Evolutionary conservation across 2,113 vertebrate species (phyloP).

Genomic region (Pseudorhombus dupliciocellatus): DNA sequence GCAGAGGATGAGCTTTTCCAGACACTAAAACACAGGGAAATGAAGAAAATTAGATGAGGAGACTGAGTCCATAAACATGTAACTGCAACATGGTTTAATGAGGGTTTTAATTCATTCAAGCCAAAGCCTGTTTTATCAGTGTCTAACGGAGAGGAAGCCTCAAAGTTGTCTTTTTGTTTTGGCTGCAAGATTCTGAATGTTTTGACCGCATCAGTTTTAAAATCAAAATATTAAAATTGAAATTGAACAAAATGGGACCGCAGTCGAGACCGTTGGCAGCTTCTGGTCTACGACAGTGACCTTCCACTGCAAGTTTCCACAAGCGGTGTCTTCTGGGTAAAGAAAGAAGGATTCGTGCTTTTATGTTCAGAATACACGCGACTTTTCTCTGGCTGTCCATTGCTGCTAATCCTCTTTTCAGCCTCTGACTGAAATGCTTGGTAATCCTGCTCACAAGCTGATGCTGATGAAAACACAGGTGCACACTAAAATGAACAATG

Average conservation of each 20-base stretch:
- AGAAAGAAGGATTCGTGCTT: no score
- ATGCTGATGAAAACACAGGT: no score
- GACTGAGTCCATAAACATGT: not conserved
- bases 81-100: not conserved
- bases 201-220: not conserved
- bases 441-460: no score
- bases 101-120: conserved; percentile 10
- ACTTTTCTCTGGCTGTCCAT: no score
- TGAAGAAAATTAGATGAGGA: not conserved
- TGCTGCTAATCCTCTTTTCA: no score
- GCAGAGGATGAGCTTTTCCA: conserved; percentile 18
- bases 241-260: not conserved
- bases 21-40: conserved; percentile 18
- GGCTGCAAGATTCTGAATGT: not conserved
- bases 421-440: no score
- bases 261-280: conserved; percentile 21
- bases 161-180: conserved; percentile 3
- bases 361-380: no score
- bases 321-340: not conserved
- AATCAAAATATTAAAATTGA: not conserved
- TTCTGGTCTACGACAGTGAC: not conserved
- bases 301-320: not conserved
- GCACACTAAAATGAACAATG: no score
- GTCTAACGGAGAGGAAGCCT: not conserved
- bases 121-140: not conserved